Conservation (phyloP, 2,797 vertebrate species). For the Mastacembelus armatus region DNA sequence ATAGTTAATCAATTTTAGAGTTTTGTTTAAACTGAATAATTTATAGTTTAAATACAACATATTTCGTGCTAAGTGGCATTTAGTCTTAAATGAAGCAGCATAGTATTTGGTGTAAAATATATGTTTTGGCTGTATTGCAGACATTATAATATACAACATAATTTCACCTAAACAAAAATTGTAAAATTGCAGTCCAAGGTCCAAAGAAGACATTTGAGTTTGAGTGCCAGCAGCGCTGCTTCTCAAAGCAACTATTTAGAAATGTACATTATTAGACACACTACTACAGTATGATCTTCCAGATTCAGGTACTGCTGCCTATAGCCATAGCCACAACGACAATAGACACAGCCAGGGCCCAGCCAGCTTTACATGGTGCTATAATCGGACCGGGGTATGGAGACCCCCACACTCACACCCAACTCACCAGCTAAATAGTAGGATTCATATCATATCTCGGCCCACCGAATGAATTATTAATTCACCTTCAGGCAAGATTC, state of each 20-base stretch:
- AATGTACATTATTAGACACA: neutral
- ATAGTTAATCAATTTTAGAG: no score
- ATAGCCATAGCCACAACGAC: constrained; percentile 15
- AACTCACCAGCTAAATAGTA: neutral
- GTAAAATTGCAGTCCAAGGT: neutral
- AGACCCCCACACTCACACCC: neutral
- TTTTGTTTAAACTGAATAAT: no score
- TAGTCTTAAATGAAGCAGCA: no score
- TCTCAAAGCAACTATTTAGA: neutral
- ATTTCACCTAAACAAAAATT: neutral
- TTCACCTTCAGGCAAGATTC: neutral
- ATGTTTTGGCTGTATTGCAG: neutral
- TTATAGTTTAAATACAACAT: no score
- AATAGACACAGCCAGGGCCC: no score
- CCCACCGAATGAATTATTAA: constrained; percentile 23
- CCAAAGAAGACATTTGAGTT: neutral
- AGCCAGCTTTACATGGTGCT: no score
- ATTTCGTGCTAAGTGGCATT: no score
- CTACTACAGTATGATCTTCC: constrained; percentile 11
- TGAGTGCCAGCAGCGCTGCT: neutral
- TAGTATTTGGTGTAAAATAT: no score
- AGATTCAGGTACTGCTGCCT: neutral
- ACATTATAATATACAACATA: neutral
- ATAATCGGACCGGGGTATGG: no score
- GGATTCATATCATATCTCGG: neutral